Evolutionary conservation across 2,797 vertebrate species (phyloP), one percentile per base, ranked within the genome.

Genomic region (Ctenochaetus hawaiiensis): DNA sequence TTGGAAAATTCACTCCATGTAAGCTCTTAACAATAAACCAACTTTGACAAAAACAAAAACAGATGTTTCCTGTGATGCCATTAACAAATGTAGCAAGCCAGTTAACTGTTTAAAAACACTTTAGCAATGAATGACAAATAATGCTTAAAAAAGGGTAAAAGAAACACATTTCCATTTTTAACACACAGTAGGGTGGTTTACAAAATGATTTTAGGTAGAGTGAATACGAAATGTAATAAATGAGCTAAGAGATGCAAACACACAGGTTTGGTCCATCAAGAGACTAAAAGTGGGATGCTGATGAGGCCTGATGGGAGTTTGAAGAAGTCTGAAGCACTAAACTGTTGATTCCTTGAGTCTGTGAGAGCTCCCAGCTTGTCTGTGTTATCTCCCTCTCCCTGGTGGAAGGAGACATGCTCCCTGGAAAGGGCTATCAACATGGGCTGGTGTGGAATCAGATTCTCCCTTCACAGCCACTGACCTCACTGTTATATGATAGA

Each of bases 401-500:
- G 77, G 82, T 83, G 89, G 80, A 76, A 82, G 78, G 72, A 84
- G 80, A 88, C 82, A 78, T 37, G 76, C 85, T 90, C 84, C 75
- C 63, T 71, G 77, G 84, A 84, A 91, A 88, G 75, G 66, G 77
- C 83, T 81, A 82, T 89, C 84, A 77, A 63, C 67, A 37, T 30
- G 84, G 72, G 58, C 84, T 85, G 70, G 54, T 81, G 77, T 83
- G 80, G 85, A 90, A 91, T 90, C 88, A 85, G 86, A 88, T 88
- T 90, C 83, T 92, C 77, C 67, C 67, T 74, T 88, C 86, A 66
- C 73, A 78, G 73, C 70, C 80, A 67, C 83, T 89, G 87, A 92
- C 87, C 88, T 90, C 82, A 88, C 81, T 84, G 87, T 89, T 91
- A 89, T 81, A 85, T 78, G 87, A 90, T 85, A 86, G 82, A 91